phyloP scores from a whole-genome alignment of 2,888 invertebrate genomes.

The Aromia moschata region DNA sequence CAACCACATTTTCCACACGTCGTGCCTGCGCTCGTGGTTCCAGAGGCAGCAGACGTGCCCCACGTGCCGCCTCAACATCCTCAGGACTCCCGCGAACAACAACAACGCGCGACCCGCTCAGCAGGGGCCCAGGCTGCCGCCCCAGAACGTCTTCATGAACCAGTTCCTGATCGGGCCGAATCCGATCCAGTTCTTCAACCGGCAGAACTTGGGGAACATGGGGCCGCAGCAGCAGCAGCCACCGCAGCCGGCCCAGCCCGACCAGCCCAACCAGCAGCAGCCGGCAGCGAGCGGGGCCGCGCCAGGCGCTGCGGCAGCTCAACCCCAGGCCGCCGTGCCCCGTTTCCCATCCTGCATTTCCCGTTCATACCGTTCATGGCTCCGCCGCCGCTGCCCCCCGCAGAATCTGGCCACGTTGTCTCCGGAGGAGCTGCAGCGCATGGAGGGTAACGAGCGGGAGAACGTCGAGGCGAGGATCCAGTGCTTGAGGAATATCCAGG shows the following conservation, averaged over 20 bases:
- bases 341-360: slow-evolving; percentile 67
- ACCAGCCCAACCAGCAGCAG: slow-evolving; percentile 14
- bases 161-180: slow-evolving; percentile 48
- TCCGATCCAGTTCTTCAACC: slow-evolving; percentile 54
- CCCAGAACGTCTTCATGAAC: slow-evolving; percentile 53
- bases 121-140: slow-evolving; percentile 11
- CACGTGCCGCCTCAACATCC: slow-evolving; percentile 91
- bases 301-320: slow-evolving; percentile 22
- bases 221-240: slow-evolving; percentile 32
- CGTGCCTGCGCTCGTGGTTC: slow-evolving; percentile 98
- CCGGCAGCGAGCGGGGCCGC: neutral
- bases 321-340: slow-evolving; percentile 54
- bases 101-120: slow-evolving; percentile 50
- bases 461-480: slow-evolving; percentile 92
- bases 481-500: slow-evolving; percentile 75
- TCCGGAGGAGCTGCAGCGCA: slow-evolving; percentile 82
- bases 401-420: slow-evolving; percentile 77
- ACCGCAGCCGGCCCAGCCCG: slow-evolving; percentile 48
- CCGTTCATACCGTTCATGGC: slow-evolving; percentile 67
- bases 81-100: slow-evolving; percentile 53
- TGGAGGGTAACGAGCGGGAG: slow-evolving; percentile 90
- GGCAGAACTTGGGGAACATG: slow-evolving; percentile 38
- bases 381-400: slow-evolving; percentile 82
- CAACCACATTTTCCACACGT: slow-evolving; percentile 99
- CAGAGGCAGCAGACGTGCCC: slow-evolving; percentile 99